Evolutionary conservation across 2,113 vertebrate genomes (phyloP).

Genomic region (Hemiprocne comata): DNA sequence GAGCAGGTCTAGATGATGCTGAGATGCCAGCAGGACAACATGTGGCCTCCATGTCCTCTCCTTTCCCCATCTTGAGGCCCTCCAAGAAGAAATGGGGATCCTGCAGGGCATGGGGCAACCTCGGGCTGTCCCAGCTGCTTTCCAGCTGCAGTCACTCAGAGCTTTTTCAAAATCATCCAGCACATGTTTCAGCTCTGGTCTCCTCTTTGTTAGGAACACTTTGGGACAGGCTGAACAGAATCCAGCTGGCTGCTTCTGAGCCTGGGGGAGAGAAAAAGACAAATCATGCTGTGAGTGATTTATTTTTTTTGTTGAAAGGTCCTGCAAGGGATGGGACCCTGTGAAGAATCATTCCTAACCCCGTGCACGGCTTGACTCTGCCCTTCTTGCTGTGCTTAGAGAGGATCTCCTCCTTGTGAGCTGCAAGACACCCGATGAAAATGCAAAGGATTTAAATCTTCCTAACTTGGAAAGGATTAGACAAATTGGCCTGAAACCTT

Average conservation of each 20-base stretch:
- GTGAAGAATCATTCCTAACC: background rate
- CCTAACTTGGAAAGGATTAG: background rate
- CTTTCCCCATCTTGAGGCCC: background rate
- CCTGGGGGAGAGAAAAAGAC: background rate
- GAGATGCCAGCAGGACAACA: background rate
- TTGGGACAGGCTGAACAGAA: background rate
- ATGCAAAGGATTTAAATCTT: background rate
- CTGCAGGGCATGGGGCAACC: background rate
- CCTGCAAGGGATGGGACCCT: background rate
- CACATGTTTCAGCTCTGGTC: background rate
- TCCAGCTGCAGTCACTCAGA: background rate
- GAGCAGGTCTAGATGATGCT: background rate
- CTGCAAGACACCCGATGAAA: background rate
- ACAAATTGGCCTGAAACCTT: background rate
- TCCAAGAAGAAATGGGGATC: background rate
- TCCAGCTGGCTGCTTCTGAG: background rate
- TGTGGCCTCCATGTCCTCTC: background rate
- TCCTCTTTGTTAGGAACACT: background rate
- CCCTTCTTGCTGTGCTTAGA: background rate
- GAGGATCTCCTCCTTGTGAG: background rate
- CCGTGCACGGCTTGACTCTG: fast-evolving
- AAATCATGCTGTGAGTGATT: background rate
- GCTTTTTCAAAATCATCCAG: background rate
- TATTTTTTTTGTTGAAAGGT: background rate
- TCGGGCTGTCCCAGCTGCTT: background rate